Percentiles rank a stretch among this genome's conserved stretches.
Conservation (phyloP, 2,888 invertebrate genomes). For the Lithosia quadra region DNA sequence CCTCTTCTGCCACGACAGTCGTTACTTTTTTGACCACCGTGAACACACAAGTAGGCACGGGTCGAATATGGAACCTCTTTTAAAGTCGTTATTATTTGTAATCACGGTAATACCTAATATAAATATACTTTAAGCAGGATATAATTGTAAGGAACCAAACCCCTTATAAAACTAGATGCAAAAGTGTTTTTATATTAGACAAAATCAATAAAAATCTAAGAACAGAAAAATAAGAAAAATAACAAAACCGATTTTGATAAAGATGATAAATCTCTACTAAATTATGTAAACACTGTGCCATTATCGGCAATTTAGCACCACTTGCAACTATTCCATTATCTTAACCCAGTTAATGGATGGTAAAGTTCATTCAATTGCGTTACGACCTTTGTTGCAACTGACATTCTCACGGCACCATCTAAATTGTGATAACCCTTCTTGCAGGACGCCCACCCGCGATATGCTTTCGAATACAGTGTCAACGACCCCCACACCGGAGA, state of each 20-base stretch:
- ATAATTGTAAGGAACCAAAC: no score
- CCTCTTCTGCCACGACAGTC: no score
- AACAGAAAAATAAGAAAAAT: not conserved
- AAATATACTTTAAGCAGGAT: not conserved
- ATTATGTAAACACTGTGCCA: not conserved
- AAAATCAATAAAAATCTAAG: not conserved
- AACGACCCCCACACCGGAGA: conserved; percentile 92
- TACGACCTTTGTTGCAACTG: conserved; percentile 59
- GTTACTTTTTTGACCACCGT: no score
- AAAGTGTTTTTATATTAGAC: no score
- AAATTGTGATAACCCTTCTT: conserved; percentile 51
- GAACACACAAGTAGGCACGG: no score
- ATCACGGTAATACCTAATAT: no score
- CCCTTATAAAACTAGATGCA: no score
- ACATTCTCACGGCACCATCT: conserved; percentile 67
- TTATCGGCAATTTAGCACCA: conserved; percentile 1
- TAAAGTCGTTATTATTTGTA: not conserved
- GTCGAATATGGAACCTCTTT: no score
- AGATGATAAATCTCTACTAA: not conserved
- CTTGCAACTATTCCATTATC: conserved; percentile 1
- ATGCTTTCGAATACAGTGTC: conserved; percentile 91
- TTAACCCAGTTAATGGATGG: conserved; percentile 36
- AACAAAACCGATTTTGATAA: not conserved
- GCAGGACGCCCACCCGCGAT: conserved; percentile 89
- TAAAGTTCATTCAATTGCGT: conserved; percentile 48